Conservation (phyloP, 2,797 vertebrate species). For the Pachyuromys duprasi region DNA sequence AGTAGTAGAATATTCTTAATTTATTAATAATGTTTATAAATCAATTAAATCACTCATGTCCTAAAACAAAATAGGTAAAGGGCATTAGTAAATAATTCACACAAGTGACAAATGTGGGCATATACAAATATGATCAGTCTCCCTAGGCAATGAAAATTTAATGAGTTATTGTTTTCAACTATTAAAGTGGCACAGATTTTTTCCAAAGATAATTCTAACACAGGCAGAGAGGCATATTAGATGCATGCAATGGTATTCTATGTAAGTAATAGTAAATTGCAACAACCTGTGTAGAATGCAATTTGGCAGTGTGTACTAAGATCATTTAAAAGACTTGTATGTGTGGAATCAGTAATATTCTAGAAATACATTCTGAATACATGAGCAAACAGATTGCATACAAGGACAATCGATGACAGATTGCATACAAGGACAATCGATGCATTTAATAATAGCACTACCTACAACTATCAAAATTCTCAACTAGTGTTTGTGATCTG, state of each 20-base stretch:
- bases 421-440: not conserved
- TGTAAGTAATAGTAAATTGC: constrained; percentile 10
- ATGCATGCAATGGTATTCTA: not conserved
- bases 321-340: constrained; percentile 27
- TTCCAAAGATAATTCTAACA: constrained; percentile 35
- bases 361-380: constrained; percentile 23
- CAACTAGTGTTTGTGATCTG: not conserved
- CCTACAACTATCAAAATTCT: not conserved
- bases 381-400: not conserved
- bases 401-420: not conserved
- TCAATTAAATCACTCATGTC: constrained; percentile 44
- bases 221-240: constrained; percentile 42
- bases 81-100: constrained; percentile 45
- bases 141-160: constrained; percentile 52
- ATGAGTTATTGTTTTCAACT: constrained; percentile 60
- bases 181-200: constrained; percentile 51
- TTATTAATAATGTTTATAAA: constrained; percentile 48
- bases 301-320: constrained; percentile 30
- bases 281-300: not conserved
- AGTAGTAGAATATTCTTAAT: not conserved
- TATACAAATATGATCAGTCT: constrained; percentile 33
- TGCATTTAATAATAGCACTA: constrained; percentile 37
- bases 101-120: constrained; percentile 31
- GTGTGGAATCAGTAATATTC: constrained; percentile 31
- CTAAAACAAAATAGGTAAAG: constrained; percentile 52